These are phyloP conservation scores for Zaprionus lachaisei DNA, from an alignment of 1,140 invertebrate genomes.

Conservation along the genomic window DNA sequence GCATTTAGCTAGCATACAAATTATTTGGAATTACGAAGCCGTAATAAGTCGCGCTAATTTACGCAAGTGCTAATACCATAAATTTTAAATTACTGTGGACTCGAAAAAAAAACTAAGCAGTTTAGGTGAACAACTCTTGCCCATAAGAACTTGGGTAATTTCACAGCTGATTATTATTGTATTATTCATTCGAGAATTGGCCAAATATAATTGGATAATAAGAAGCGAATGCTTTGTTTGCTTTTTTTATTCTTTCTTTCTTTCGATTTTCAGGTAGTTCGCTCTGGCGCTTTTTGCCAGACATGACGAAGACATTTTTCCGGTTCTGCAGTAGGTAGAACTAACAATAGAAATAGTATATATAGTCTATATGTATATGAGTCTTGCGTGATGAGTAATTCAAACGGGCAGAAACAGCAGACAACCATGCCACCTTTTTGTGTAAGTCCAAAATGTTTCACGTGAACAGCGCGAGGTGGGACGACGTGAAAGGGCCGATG, in stretches of 20 bases:
- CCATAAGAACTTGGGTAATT: slow-evolving; percentile 11
- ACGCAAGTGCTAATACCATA: slow-evolving; percentile 12
- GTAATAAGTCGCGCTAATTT: slow-evolving; percentile 9
- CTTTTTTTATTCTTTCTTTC: neutral
- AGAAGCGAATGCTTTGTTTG: slow-evolving; percentile 3
- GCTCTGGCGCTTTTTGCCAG: neutral
- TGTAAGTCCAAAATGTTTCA: neutral
- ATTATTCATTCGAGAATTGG: slow-evolving; percentile 24
- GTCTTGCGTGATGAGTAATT: slow-evolving; percentile 1
- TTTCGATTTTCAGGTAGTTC: slow-evolving; percentile 3
- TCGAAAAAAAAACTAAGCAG: slow-evolving; percentile 6
- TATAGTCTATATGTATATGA: neutral
- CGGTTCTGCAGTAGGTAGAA: slow-evolving; percentile 1
- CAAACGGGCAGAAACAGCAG: neutral
- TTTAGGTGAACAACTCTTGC: slow-evolving; percentile 8
- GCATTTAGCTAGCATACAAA: slow-evolving; percentile 14
- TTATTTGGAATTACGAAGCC: slow-evolving; percentile 5
- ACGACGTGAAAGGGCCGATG: neutral
- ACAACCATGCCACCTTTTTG: slow-evolving; percentile 6
- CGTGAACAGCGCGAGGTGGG: neutral
- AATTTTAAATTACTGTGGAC: slow-evolving; percentile 14
- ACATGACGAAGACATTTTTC: slow-evolving; percentile 9
- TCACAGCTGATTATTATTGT: slow-evolving; percentile 9
- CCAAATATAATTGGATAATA: slow-evolving; percentile 25
- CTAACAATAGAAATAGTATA: neutral